These are phyloP conservation scores for Lamprologus callipterus DNA, from an alignment of 2,113 vertebrate genomes.

Conservation along the genomic window DNA sequence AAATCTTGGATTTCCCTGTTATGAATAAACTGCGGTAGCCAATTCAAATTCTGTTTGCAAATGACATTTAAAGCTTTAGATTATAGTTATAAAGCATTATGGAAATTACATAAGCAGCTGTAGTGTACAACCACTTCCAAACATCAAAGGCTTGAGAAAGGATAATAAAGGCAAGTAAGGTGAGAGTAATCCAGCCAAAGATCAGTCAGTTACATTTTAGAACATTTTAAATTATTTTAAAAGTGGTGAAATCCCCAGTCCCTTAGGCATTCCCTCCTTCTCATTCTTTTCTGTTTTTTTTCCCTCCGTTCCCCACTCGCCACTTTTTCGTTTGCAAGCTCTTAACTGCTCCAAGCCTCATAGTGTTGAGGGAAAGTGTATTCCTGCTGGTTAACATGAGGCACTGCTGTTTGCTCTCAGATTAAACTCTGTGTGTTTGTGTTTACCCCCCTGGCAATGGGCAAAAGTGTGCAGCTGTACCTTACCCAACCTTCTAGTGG, in stretches of 20 bases:
- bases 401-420: constrained; percentile 32
- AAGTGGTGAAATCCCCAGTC: not conserved
- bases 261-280: not conserved
- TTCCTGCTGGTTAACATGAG: constrained; percentile 39
- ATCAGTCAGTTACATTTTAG: not conserved
- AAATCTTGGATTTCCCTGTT: not conserved
- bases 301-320: too few relatives aligned
- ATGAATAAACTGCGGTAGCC: not conserved
- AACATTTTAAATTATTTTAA: not conserved
- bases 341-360: not conserved
- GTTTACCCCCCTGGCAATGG: constrained; percentile 48
- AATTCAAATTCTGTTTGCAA: not conserved
- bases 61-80: not conserved
- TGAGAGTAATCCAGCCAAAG: not conserved
- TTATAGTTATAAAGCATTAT: not conserved
- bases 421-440: constrained; percentile 40
- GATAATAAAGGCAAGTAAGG: not conserved
- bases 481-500: not conserved
- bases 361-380: constrained; percentile 7
- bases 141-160: not conserved
- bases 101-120: not conserved
- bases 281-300: not conserved
- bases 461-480: constrained; percentile 20
- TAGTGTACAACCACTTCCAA: not conserved
- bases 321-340: not conserved